Evolutionary conservation across 2,797 vertebrate genomes (phyloP).

Genomic region (Percopsis omiscomaycus): DNA sequence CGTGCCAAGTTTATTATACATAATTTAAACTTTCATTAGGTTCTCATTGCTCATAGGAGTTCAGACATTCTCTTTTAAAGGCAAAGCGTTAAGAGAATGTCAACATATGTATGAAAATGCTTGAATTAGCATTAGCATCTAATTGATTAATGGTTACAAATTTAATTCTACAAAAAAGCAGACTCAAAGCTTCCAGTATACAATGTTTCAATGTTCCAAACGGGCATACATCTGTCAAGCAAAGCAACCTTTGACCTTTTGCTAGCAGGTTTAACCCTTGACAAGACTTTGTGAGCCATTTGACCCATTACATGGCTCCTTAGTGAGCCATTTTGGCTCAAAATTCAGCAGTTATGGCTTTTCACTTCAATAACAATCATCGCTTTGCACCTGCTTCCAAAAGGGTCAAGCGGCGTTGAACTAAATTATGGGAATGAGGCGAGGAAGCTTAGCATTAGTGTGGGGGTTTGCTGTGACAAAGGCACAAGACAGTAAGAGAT

Average conservation of each 20-base stretch:
- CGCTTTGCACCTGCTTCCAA: background rate
- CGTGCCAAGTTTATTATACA: background rate
- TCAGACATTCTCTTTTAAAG: too few relatives aligned
- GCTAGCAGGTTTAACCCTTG: constrained; percentile 8
- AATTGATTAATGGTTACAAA: too few relatives aligned
- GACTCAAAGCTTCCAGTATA: too few relatives aligned
- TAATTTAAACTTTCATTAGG: background rate
- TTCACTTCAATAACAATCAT: background rate
- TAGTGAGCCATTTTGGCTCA: constrained; percentile 25
- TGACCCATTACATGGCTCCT: constrained; percentile 29
- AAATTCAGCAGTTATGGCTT: constrained; percentile 2
- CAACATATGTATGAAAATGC: too few relatives aligned
- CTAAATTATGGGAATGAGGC: background rate
- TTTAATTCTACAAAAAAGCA: too few relatives aligned
- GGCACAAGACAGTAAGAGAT: too few relatives aligned
- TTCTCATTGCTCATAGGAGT: background rate
- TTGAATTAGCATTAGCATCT: too few relatives aligned
- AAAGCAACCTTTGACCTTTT: constrained; percentile 6
- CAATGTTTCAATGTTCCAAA: background rate
- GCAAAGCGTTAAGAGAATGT: too few relatives aligned
- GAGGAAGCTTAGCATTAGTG: too few relatives aligned
- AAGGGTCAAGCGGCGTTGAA: background rate
- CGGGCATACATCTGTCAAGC: background rate
- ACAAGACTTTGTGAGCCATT: background rate
- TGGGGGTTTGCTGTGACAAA: too few relatives aligned